Evolutionary conservation across 30 jellyfish, hydroid and myxozoan species (phyloP), one percentile per base, ranked within the genome.

Genomic region (Cassiopea xamachana): DNA sequence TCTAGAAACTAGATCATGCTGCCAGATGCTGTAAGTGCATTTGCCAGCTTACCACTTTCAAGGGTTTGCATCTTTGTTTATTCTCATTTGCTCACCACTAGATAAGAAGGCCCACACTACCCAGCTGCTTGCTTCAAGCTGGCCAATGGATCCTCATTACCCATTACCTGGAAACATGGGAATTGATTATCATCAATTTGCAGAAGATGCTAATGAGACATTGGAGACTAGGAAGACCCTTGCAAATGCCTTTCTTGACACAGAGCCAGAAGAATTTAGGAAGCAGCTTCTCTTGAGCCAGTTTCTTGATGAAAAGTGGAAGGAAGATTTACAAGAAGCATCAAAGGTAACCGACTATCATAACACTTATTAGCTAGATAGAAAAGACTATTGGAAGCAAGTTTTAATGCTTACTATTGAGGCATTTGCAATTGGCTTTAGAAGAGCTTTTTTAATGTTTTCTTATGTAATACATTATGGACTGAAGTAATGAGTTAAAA

Each of bases 151-250:
- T 80, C 99, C 99, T 8, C 92, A 92, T 15, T 96, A 82, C 82
- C 99, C 99, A 39, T 48, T 96, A 51, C 98, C 99, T 27, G 99
- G 99, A n/a, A 92, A 90, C 87, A 76, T 89, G 1, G 96, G 93
- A 12, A 92, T 96, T 59, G 99, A 96, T 86, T 84, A 81, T 49
- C 78, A 72, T 16, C 94, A 81, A 62, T 75, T 89, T 79, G 89
- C 93, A 50, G 94, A 79, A 48, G 87, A 81, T 59, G 77, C 75
- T 1, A 51, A 64, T 14, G 87, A 59, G 5, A 12, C 91, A 71
- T 17, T 89, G 13, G 93, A 43, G 60, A 70, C 91, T n/a, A 83
- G 83, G 60, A 87, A 92, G 62, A 96, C 96, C 5, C 83, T 96
- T 14, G 98, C 98, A 12, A 81, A 89, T 78, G 97, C 96, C 47